Conservation (phyloP, 1,140 invertebrate species). For the Drosophila trapezifrons region DNA sequence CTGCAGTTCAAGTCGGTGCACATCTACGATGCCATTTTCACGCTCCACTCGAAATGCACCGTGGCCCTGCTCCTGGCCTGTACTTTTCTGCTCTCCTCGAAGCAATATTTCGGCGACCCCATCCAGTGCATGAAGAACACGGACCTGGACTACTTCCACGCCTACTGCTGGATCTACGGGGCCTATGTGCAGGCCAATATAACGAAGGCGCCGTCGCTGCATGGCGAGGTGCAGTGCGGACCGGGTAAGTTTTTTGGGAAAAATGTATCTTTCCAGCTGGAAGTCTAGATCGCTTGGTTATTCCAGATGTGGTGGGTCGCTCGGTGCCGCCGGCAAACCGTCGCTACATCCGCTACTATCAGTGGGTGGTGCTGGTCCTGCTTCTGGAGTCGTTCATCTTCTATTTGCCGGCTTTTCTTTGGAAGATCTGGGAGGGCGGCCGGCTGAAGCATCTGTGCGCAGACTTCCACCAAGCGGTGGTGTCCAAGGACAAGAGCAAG, state of each 20-base stretch:
- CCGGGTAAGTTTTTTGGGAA: slow-evolving; percentile 1
- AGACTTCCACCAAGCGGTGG: slow-evolving; percentile 80
- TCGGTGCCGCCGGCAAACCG: slow-evolving; percentile 16
- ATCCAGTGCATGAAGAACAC: slow-evolving; percentile 87
- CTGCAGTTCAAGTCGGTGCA: slow-evolving; percentile 87
- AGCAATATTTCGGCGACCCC: slow-evolving; percentile 90
- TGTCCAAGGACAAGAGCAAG: slow-evolving; percentile 84
- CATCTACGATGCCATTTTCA: slow-evolving; percentile 88
- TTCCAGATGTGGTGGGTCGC: slow-evolving; percentile 44
- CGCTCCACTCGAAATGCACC: slow-evolving; percentile 88
- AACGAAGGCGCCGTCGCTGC: slow-evolving; percentile 64
- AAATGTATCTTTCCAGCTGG: neutral
- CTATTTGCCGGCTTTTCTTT: slow-evolving; percentile 90
- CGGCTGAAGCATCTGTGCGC: slow-evolving; percentile 85
- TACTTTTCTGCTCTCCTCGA: slow-evolving; percentile 88
- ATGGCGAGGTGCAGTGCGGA: slow-evolving; percentile 24
- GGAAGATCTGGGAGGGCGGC: slow-evolving; percentile 91
- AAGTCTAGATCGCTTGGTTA: slow-evolving; percentile 23
- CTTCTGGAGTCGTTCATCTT: slow-evolving; percentile 91
- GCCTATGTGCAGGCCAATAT: slow-evolving; percentile 88
- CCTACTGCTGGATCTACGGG: slow-evolving; percentile 91
- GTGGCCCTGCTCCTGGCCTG: slow-evolving; percentile 88
- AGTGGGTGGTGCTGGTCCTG: slow-evolving; percentile 94
- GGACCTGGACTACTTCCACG: slow-evolving; percentile 87
- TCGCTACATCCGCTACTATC: slow-evolving; percentile 91